phyloP scores from a whole-genome alignment of 2,113 vertebrate genomes.

The Tyrannus savana region DNA sequence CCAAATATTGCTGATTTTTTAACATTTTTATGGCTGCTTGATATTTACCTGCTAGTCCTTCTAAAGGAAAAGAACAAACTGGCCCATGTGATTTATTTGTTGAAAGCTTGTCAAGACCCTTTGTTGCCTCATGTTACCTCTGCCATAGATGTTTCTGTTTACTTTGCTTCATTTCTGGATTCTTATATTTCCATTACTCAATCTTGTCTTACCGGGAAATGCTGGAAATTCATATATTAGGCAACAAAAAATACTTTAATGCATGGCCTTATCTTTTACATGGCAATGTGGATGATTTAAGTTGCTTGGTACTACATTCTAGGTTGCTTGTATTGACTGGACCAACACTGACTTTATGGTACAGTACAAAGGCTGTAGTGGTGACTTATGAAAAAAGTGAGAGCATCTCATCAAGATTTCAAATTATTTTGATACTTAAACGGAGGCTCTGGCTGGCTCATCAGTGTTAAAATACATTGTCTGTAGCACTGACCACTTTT shows the following conservation, averaged over 20 bases:
- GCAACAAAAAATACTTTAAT: background rate
- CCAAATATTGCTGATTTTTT: background rate
- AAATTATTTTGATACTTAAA: background rate
- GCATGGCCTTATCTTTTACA: background rate
- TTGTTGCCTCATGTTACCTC: background rate
- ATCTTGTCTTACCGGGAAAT: background rate
- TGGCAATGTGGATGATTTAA: background rate
- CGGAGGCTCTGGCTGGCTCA: background rate
- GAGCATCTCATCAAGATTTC: background rate
- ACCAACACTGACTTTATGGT: background rate
- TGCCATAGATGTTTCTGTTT: background rate
- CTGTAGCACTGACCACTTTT: background rate
- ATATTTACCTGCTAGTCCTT: background rate
- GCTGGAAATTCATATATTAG: background rate
- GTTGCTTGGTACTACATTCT: background rate
- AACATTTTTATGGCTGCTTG: background rate
- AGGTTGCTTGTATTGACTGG: background rate
- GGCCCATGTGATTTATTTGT: background rate
- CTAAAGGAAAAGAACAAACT: background rate
- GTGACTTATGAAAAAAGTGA: background rate
- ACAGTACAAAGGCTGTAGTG: background rate
- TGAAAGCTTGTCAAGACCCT: background rate
- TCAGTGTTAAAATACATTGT: background rate
- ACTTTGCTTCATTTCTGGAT: conserved; percentile 3
- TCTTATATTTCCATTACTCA: background rate